Evolutionary conservation across 2,797 vertebrate genomes (phyloP), one percentile per base, ranked within the genome.

Genomic region (Sciaenops ocellatus): DNA sequence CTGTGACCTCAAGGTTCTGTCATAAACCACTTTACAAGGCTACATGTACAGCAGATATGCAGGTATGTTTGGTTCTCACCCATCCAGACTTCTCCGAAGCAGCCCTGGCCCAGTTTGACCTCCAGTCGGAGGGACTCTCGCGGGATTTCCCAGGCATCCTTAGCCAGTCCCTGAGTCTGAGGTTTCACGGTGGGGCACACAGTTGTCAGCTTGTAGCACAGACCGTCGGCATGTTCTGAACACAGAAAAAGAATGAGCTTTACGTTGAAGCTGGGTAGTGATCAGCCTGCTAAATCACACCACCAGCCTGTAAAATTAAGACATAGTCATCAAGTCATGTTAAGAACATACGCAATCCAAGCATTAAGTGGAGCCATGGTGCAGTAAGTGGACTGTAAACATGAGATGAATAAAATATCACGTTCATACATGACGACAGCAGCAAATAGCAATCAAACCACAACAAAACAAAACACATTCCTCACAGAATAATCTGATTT

Each of bases 61-160:
- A 18, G 2, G 12, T 2, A 26, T 11, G 16, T 13, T 11, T 50
- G 60, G 28, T 18, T 52, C 98, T 97, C 96, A 99, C 98, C 98
- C 97, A 97, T 98, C 98, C 98, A 99, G 24, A 99, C 98, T 95
- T 99, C 98, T 84, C 98, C 98, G 72, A 99, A 99, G 91, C 98
- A 99, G 89, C 98, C 98, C 93, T 99, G 98, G 76, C 98, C 98
- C 86, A 99, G 92, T 91, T 98, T 99, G 85, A 99, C 94, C 86
- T 99, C 98, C 87, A 99, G 95, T 74, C 97, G 94, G 50, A 99
- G 95, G 34, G 98, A 99, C 59, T 99, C 98, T 76, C 98, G 95
- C 46, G 98, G 97, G 81, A 99, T 99, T 93, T 99, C 98, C 98
- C 98, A 99, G 67, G 98, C 98, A 65, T 99, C 98, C 93, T 97